Evolutionary conservation across 2,888 invertebrate genomes (phyloP).

Genomic region (Digitonthophagus gazella): DNA sequence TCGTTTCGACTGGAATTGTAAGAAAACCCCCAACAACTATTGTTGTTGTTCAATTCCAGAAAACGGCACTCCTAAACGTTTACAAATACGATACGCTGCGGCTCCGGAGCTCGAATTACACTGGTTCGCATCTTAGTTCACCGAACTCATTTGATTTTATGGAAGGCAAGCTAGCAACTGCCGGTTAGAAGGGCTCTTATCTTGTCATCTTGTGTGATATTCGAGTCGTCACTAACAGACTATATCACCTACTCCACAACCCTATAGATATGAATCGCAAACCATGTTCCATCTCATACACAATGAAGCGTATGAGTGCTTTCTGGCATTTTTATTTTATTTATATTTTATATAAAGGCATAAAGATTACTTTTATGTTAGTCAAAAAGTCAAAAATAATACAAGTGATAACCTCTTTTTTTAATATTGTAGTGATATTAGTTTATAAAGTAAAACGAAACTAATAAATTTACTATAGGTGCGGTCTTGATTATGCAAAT

Average conservation of each 20-base stretch:
- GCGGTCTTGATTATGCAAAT: not conserved
- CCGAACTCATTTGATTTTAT: not conserved
- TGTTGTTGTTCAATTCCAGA: not conserved
- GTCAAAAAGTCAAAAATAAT: too few relatives aligned
- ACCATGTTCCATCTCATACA: not conserved
- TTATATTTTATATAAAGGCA: too few relatives aligned
- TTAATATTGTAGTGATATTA: too few relatives aligned
- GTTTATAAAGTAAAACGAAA: too few relatives aligned
- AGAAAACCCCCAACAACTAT: not conserved
- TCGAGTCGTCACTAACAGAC: not conserved
- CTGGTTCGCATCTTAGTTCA: not conserved
- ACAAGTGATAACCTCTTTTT: too few relatives aligned
- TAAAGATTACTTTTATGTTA: too few relatives aligned
- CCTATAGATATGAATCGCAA: not conserved
- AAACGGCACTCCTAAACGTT: not conserved
- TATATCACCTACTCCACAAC: not conserved
- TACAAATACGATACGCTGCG: not conserved
- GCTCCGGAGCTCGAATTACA: not conserved
- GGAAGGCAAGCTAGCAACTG: not conserved
- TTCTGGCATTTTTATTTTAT: too few relatives aligned
- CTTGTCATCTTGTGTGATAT: not conserved
- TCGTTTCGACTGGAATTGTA: not conserved
- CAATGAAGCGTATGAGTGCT: too few relatives aligned
- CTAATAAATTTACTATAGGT: not conserved
- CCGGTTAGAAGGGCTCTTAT: not conserved